These are phyloP conservation scores for Archips xylosteana DNA, from an alignment of 2,888 invertebrate genomes.

Conservation along the genomic window DNA sequence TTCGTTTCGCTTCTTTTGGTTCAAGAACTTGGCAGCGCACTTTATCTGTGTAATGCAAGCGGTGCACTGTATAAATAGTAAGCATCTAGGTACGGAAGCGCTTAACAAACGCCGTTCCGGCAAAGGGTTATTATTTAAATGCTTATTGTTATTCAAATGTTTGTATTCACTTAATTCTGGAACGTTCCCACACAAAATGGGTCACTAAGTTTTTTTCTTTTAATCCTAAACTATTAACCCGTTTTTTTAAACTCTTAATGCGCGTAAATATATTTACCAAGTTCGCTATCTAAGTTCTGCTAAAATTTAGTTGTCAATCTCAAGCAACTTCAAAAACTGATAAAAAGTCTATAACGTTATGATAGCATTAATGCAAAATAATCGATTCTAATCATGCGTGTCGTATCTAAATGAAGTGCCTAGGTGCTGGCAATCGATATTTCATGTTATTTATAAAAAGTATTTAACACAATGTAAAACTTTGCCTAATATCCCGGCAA, in stretches of 20 bases:
- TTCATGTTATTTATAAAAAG: too few species aligned
- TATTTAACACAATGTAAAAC: neutral
- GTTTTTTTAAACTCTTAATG: too few species aligned
- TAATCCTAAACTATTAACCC: too few species aligned
- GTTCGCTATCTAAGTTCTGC: too few species aligned
- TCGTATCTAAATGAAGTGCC: too few species aligned
- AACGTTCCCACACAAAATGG: neutral
- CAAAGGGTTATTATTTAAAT: constrained; percentile 23
- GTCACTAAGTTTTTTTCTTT: neutral
- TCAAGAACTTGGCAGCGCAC: constrained; percentile 81
- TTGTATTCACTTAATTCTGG: neutral
- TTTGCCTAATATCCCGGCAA: neutral
- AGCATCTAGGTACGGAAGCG: constrained; percentile 48
- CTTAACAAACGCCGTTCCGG: constrained; percentile 37
- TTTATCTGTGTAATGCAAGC: constrained; percentile 81
- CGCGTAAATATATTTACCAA: too few species aligned
- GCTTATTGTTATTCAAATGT: constrained; percentile 39
- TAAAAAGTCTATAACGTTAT: too few species aligned
- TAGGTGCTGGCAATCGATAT: too few species aligned
- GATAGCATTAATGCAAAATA: too few species aligned
- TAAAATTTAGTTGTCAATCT: too few species aligned
- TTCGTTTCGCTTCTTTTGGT: constrained; percentile 82
- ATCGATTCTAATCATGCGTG: too few species aligned
- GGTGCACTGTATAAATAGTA: constrained; percentile 77
- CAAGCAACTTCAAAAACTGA: too few species aligned